phyloP scores from a whole-genome alignment of 2,888 invertebrate genomes.

The Euplagia quadripunctaria region DNA sequence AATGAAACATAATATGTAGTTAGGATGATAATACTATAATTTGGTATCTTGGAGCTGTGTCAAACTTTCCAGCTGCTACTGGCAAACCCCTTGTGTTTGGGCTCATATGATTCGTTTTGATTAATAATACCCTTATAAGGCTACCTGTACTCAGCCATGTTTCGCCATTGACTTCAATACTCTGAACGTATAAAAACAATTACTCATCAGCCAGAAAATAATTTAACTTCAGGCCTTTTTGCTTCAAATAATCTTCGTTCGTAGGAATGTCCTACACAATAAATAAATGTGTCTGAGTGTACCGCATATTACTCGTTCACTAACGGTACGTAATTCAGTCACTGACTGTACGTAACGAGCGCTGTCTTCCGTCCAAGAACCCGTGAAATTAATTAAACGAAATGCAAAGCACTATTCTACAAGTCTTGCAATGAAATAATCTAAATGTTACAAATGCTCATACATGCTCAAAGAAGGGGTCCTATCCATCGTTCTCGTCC shows the following conservation, averaged over 20 bases:
- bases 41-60: too few species aligned
- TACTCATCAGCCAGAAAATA: conserved; percentile 1
- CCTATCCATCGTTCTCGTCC: neutral
- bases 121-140: too few species aligned
- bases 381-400: conserved; percentile 73
- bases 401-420: conserved; percentile 66
- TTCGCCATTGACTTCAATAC: too few species aligned
- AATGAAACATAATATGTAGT: too few species aligned
- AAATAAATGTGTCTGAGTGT: conserved; percentile 33
- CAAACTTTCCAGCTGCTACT: too few species aligned
- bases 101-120: too few species aligned
- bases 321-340: conserved; percentile 48
- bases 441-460: conserved; percentile 49
- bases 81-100: too few species aligned
- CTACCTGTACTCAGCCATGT: too few species aligned
- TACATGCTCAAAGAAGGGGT: conserved; percentile 40
- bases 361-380: conserved; percentile 58
- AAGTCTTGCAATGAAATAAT: conserved; percentile 58
- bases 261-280: conserved; percentile 8
- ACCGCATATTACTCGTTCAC: conserved; percentile 28
- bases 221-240: neutral
- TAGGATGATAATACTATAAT: too few species aligned
- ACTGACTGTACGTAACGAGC: conserved; percentile 54
- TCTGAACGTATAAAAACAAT: too few species aligned
- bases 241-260: neutral